These are phyloP conservation scores for Gobionotothen gibberifrons DNA, from an alignment of 2,797 vertebrate genomes.

Conservation along the genomic window DNA sequence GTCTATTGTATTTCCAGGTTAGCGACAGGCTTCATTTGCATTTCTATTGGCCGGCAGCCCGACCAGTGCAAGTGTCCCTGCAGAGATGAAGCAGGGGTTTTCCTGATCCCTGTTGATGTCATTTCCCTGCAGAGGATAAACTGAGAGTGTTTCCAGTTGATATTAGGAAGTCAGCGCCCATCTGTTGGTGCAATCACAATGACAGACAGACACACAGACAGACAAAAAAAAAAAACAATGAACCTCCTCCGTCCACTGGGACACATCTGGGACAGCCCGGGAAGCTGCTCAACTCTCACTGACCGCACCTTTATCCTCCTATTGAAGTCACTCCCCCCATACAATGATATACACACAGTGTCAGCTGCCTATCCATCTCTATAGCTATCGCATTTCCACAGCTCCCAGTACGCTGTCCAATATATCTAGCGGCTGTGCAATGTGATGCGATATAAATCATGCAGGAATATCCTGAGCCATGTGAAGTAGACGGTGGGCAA, in stretches of 20 bases:
- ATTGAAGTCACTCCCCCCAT: conserved; percentile 34
- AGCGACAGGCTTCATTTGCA: conserved; percentile 49
- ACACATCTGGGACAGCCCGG: conserved; percentile 54
- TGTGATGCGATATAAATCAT: conserved; percentile 39
- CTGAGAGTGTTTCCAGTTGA: conserved; percentile 75
- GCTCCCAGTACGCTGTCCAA: conserved; percentile 41
- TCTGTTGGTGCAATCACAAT: conserved; percentile 65
- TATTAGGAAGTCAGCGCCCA: conserved; percentile 65
- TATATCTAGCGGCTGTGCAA: conserved; percentile 24
- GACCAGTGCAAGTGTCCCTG: conserved; percentile 15
- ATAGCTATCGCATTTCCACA: conserved; percentile 46
- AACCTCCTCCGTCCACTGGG: conserved; percentile 25
- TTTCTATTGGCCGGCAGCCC: conserved; percentile 37
- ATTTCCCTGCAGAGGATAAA: conserved; percentile 66
- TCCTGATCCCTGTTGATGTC: conserved; percentile 70
- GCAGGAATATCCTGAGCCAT: conserved; percentile 19
- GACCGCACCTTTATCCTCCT: conserved; percentile 65
- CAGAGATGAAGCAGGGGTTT: conserved; percentile 52
- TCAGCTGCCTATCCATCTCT: conserved; percentile 39
- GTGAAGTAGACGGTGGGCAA: not conserved
- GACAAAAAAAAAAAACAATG: conserved; percentile 7
- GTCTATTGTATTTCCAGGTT: conserved; percentile 59
- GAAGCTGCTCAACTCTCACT: conserved; percentile 56
- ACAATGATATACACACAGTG: conserved; percentile 30
- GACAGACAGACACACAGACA: conserved; percentile 22